Evolutionary conservation across 2,888 invertebrate genomes (phyloP).

Genomic region (Ellobium chinense): DNA sequence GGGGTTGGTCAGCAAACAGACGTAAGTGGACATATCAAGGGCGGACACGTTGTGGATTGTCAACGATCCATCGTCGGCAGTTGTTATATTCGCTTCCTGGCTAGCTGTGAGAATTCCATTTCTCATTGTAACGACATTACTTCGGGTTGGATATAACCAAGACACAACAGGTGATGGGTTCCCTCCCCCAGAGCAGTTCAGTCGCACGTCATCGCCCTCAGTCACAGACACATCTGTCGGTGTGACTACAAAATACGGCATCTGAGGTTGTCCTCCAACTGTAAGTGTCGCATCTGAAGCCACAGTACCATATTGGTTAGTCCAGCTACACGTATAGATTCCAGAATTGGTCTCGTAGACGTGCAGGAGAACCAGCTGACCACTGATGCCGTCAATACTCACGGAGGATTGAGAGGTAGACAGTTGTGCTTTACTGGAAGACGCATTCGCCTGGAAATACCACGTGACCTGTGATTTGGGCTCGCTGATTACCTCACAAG

Average conservation of each 20-base stretch:
- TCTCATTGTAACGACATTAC: not conserved
- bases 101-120: not conserved
- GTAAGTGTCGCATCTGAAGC: not conserved
- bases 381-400: not conserved
- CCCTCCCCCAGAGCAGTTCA: slow-evolving; percentile 12
- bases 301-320: slow-evolving; percentile 6
- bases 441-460: not conserved
- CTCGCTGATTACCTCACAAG: slow-evolving; percentile 3
- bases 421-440: not conserved
- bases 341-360: not conserved
- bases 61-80: not conserved
- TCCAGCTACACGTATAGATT: slow-evolving; percentile 21
- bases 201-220: not conserved
- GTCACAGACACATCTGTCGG: not conserved
- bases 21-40: not conserved
- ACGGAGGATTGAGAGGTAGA: not conserved
- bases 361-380: not conserved
- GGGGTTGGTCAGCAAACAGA: not conserved
- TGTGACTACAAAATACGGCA: not conserved
- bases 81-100: not conserved
- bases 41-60: not conserved
- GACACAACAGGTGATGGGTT: not conserved
- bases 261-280: not conserved
- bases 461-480: slow-evolving; percentile 3
- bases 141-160: not conserved